Evolutionary conservation across 1,140 invertebrate species (phyloP), one percentile per base, ranked within the genome.

Genomic region (Condylostylus longicornis): DNA sequence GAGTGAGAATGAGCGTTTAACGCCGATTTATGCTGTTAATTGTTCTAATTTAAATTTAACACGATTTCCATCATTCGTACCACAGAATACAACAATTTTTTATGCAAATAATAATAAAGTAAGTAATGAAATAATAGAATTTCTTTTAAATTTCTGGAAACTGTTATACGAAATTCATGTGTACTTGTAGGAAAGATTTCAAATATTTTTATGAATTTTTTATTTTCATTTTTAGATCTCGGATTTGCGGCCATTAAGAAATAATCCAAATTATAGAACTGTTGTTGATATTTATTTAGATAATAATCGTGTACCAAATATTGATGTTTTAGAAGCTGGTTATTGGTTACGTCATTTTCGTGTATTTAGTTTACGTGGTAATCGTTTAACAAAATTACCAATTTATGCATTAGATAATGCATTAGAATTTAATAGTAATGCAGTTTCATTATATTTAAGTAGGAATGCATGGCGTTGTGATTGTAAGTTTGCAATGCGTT

Each of bases 401-500:
- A 74, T 79, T 0, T 83, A 82, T 51, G 78, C 77, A 0, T 56
- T 86, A 28, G 79, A 84, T 49, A 77, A 82, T 49, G 77, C 75
- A 1, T 66, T 86, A n/a, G 64, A 74, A 39, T 67, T 70, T 28
- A 85, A 82, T 49, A 59, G 64, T 28, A 75, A 82, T 44, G 74
- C 77, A 40, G 72, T 71, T 39, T 54, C 67, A 12, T 58, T 86
- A 12, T 72, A 68, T 46, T 62, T 87, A 0, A 80, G 79, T 3
- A 62, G 69, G 27, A 87, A 87, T 65, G 77, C 81, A 0, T 87
- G 81, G 80, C 67, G 71, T 37, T 87, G 83, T 51, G 79, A 83
- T 47, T 87, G 83, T 43, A 66, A 70, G 22, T 84, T 80, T 48
- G 79, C 75, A 5, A 79, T 81, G 12, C 65, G 70, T 18, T 80